Conservation (phyloP, 2,888 invertebrate species). For the Acanthosepion pharaonis region DNA sequence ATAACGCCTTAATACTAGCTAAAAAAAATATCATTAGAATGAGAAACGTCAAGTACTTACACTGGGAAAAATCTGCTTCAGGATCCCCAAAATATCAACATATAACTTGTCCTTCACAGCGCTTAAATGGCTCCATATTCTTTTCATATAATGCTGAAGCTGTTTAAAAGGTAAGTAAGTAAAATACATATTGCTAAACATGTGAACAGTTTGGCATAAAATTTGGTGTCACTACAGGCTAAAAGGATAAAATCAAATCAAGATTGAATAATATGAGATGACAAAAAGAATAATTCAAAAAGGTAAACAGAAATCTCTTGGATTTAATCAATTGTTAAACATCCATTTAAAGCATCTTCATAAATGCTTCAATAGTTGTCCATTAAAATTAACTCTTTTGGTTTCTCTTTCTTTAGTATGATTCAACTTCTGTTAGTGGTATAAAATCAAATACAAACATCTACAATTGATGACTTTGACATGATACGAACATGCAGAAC, state of each 20-base stretch:
- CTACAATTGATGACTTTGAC: too few species aligned
- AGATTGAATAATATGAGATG: too few species aligned
- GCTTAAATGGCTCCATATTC: slow-evolving; percentile 64
- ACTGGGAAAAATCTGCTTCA: slow-evolving; percentile 67
- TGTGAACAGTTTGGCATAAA: not conserved
- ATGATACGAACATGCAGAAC: too few species aligned
- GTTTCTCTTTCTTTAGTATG: too few species aligned
- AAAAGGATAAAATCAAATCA: not conserved
- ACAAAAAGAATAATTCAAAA: not conserved
- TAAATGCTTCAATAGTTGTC: too few species aligned
- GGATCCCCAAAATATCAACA: slow-evolving; percentile 64
- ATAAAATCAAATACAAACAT: too few species aligned
- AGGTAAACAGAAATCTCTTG: not conserved
- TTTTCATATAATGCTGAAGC: slow-evolving; percentile 70
- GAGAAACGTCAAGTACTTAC: slow-evolving; percentile 53
- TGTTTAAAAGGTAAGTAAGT: slow-evolving; percentile 52
- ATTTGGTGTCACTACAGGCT: not conserved
- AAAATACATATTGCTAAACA: not conserved
- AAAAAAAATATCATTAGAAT: not conserved
- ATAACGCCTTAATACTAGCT: too few species aligned
- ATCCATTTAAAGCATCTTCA: too few species aligned
- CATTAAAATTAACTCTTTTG: too few species aligned
- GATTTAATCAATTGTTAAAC: not conserved
- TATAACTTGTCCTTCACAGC: slow-evolving; percentile 69
- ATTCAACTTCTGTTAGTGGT: too few species aligned